These are phyloP conservation scores for Mycetomoellerius zeteki DNA, from an alignment of 1,140 invertebrate genomes.

Conservation along the genomic window DNA sequence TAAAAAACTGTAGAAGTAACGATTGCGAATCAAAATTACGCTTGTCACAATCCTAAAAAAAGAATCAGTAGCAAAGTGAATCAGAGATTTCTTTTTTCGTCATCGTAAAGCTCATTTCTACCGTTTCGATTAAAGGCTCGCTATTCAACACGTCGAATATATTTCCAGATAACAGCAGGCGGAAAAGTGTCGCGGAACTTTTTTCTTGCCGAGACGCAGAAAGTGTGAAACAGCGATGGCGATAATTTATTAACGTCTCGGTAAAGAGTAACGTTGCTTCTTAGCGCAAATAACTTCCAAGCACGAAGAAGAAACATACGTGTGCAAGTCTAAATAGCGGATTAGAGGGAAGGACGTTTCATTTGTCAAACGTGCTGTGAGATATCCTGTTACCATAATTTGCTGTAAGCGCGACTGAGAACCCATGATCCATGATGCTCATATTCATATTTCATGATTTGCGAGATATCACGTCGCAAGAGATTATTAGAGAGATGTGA, in stretches of 20 bases:
- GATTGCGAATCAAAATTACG: no score
- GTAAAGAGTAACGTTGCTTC: constrained; percentile 13
- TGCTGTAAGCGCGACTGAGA: not conserved
- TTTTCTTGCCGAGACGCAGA: not conserved
- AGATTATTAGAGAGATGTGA: constrained; percentile 19
- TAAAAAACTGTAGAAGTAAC: not conserved
- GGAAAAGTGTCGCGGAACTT: not conserved
- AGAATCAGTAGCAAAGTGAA: not conserved
- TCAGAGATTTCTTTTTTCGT: not conserved
- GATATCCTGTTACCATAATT: constrained; percentile 12
- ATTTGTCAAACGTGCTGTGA: constrained; percentile 26
- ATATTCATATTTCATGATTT: not conserved
- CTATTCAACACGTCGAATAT: not conserved
- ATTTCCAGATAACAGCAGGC: not conserved
- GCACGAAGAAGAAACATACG: constrained; percentile 28
- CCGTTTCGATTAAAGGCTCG: not conserved
- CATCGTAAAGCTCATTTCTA: not conserved
- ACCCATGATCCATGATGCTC: not conserved
- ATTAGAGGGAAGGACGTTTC: constrained; percentile 36
- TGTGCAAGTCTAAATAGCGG: constrained; percentile 31
- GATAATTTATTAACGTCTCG: constrained; percentile 55
- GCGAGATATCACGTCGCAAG: not conserved
- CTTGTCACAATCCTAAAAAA: no score
- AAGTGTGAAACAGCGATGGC: not conserved
- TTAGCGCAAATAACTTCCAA: constrained; percentile 35